Conservation (phyloP, 2,888 invertebrate species). For the Tubulanus polymorphus region DNA sequence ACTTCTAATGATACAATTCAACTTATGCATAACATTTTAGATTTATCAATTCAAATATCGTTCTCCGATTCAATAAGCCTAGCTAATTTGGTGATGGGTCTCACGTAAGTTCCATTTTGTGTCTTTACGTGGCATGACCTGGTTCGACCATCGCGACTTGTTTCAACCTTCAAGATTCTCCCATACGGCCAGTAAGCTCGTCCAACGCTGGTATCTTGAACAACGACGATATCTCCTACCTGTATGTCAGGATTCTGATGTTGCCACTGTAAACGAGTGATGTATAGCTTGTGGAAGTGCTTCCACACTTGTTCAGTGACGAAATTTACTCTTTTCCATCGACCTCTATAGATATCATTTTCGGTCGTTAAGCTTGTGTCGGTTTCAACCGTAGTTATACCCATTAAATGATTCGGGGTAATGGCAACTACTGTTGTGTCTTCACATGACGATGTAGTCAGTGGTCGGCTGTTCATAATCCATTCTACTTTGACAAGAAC, state of each 20-base stretch:
- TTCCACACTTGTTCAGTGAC: background rate
- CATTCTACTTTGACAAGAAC: background rate
- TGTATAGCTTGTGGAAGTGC: background rate
- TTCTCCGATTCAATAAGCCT: background rate
- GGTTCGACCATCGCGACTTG: background rate
- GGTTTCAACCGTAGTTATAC: background rate
- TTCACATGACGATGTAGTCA: background rate
- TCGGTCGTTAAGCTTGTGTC: background rate
- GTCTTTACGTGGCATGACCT: background rate
- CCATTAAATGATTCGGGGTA: slow-evolving; percentile 1
- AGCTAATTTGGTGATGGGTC: background rate
- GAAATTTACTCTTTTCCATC: background rate
- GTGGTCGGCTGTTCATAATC: background rate
- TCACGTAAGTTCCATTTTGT: background rate
- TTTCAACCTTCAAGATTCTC: background rate
- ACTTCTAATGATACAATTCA: no score
- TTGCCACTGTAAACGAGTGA: background rate
- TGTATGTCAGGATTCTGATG: background rate
- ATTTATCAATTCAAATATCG: no score
- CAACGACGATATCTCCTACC: background rate
- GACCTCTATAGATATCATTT: background rate
- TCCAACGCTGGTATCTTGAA: background rate
- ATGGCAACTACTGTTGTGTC: background rate
- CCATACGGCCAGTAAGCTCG: background rate
- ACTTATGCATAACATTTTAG: no score